phyloP scores from a whole-genome alignment of 1,140 invertebrate species.

The Ganaspis sp. region DNA sequence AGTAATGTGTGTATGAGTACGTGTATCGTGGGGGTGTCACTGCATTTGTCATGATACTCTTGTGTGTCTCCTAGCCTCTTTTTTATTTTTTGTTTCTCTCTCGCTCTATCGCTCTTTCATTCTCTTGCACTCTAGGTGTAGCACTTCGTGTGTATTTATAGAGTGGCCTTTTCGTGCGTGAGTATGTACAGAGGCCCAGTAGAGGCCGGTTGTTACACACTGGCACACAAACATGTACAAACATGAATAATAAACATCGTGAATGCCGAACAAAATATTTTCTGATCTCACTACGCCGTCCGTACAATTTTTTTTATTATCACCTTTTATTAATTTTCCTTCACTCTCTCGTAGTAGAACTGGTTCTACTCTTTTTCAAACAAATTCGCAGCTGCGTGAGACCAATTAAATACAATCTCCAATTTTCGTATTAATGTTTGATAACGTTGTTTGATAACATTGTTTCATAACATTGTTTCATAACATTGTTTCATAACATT shows the following conservation, averaged over 20 bases:
- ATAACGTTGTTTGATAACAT: not conserved
- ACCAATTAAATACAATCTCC: not conserved
- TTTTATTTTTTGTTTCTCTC: slow-evolving; percentile 46
- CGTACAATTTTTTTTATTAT: not conserved
- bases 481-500: too few species aligned
- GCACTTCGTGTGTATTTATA: slow-evolving; percentile 66
- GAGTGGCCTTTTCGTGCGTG: slow-evolving; percentile 66
- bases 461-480: too few species aligned
- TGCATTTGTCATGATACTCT: slow-evolving; percentile 71
- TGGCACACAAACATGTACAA: slow-evolving; percentile 71
- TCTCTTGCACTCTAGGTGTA: slow-evolving; percentile 61
- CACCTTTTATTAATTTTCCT: not conserved
- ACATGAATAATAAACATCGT: slow-evolving; percentile 62
- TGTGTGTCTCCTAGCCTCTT: slow-evolving; percentile 59
- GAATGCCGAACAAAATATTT: slow-evolving; percentile 51
- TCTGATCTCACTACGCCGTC: slow-evolving; percentile 50
- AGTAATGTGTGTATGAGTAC: slow-evolving; percentile 60
- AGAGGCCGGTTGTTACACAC: slow-evolving; percentile 69
- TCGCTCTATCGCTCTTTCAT: slow-evolving; percentile 59
- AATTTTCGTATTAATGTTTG: not conserved
- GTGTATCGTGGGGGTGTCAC: slow-evolving; percentile 43
- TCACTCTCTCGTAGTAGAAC: not conserved
- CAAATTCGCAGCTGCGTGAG: not conserved
- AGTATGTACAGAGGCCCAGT: slow-evolving; percentile 67
- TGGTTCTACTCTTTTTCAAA: too few species aligned